Conservation (phyloP, 1,140 invertebrate genomes). For the Camponotus pennsylvanicus region DNA sequence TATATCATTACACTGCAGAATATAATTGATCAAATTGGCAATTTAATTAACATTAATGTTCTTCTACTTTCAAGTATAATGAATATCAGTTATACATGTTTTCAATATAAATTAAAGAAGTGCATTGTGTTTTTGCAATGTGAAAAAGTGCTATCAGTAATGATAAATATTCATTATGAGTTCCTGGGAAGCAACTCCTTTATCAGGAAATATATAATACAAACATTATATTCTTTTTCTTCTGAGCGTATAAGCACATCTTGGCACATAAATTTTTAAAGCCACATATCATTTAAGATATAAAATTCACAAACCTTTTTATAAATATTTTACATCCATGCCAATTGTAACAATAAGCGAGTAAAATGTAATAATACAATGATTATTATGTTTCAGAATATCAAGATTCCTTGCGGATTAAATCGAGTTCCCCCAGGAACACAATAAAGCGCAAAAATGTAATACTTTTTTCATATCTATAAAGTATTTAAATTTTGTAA, state of each 20-base stretch:
- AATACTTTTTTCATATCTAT: conserved; percentile 61
- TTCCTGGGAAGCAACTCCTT: conserved; percentile 54
- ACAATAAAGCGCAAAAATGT: conserved; percentile 55
- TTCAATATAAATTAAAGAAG: conserved; percentile 48
- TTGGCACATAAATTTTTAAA: conserved; percentile 72
- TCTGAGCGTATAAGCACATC: conserved; percentile 54
- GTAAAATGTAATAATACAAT: conserved; percentile 11
- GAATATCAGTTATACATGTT: conserved; percentile 24
- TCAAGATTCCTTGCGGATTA: conserved; percentile 13
- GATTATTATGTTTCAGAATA: conserved; percentile 6
- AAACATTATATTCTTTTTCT: conserved; percentile 33
- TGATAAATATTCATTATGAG: conserved; percentile 53
- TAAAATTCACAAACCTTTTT: conserved; percentile 35
- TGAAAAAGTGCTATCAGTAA: conserved; percentile 45
- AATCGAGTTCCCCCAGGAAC: conserved; percentile 57
- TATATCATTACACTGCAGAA: conserved; percentile 1
- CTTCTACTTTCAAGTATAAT: conserved; percentile 1
- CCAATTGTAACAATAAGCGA: conserved; percentile 38
- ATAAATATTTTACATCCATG: conserved; percentile 10
- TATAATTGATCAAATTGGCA: conserved; percentile 8
- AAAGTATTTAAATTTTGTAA: conserved; percentile 60
- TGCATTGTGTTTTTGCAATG: conserved; percentile 34
- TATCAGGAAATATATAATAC: conserved; percentile 46
- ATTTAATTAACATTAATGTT: conserved; percentile 7
- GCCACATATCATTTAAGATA: conserved; percentile 46